phyloP scores from a whole-genome alignment of 2,113 vertebrate species.

The Sceloporus undulatus region DNA sequence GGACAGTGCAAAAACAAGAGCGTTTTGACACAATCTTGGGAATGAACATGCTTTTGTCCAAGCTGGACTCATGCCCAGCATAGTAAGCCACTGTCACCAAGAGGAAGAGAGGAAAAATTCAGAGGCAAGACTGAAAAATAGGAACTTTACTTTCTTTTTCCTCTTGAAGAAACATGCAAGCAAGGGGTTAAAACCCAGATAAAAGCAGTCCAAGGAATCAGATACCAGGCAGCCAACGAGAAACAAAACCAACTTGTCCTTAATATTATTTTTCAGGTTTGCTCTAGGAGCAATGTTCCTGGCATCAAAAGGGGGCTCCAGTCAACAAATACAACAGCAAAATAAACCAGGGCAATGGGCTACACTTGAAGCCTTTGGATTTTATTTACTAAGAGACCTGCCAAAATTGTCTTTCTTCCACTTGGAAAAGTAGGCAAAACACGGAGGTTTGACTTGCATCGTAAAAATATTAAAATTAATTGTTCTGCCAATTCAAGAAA shows the following conservation, averaged over 20 bases:
- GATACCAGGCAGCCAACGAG: background rate
- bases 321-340: too few species aligned
- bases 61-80: background rate
- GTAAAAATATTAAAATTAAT: background rate
- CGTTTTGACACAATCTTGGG: background rate
- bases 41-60: background rate
- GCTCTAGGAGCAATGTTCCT: background rate
- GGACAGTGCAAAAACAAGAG: background rate
- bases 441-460: background rate
- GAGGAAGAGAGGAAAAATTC: background rate
- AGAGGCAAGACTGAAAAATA: background rate
- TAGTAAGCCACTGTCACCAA: background rate
- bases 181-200: background rate
- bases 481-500: background rate
- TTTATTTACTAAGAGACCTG: background rate
- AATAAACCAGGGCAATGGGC: too few species aligned
- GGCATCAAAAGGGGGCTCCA: background rate
- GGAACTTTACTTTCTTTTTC: background rate
- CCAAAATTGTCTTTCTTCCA: background rate
- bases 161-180: background rate
- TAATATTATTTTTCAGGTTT: background rate
- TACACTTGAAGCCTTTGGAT: too few species aligned
- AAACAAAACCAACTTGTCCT: background rate
- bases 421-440: background rate
- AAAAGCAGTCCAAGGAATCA: background rate